Evolutionary conservation across 2,888 invertebrate genomes (phyloP).

Genomic region (Acleris cristana): DNA sequence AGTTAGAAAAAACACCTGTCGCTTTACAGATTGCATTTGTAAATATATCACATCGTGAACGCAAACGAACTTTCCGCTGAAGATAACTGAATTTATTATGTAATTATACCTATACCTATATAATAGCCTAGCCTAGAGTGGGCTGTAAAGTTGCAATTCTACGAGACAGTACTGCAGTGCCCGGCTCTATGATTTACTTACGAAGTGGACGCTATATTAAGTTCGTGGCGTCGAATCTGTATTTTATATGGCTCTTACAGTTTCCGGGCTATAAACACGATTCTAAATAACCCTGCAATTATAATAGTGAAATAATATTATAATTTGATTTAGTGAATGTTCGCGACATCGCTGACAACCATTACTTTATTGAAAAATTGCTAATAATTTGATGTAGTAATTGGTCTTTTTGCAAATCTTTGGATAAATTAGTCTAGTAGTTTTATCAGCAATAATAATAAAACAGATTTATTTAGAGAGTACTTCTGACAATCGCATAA

Average conservation of each 20-base stretch:
- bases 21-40: neutral
- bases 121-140: constrained; percentile 29
- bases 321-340: no score
- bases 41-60: constrained; percentile 3
- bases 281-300: constrained; percentile 5
- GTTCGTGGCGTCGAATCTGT: neutral
- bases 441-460: no score
- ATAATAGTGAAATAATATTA: neutral
- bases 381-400: no score
- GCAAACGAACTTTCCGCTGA: constrained; percentile 20
- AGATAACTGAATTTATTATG: constrained; percentile 28
- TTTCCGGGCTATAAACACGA: constrained; percentile 30
- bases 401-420: no score
- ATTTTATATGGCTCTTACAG: constrained; percentile 28
- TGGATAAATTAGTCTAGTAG: no score
- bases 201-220: no score
- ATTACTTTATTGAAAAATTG: no score
- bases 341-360: no score
- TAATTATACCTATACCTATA: constrained; percentile 39
- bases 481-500: no score
- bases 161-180: constrained; percentile 25
- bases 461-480: no score
- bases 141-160: constrained; percentile 36
- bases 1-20: no score
- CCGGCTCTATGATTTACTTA: no score